Evolutionary conservation across 2,113 vertebrate genomes (phyloP).

Genomic region (Meles meles): DNA sequence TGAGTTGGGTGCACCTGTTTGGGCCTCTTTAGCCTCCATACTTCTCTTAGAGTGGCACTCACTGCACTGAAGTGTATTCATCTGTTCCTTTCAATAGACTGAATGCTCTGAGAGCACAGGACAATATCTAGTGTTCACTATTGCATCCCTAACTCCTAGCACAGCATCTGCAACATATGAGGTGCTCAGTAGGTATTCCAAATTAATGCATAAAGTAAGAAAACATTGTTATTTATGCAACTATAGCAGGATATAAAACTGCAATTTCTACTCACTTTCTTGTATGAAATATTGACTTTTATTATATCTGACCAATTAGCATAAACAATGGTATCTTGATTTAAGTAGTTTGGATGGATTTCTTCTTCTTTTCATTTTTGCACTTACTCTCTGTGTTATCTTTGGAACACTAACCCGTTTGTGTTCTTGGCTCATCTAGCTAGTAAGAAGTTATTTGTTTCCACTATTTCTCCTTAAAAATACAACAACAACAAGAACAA

Average conservation of each 20-base stretch:
- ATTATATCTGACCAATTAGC: neutral
- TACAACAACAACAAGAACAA: neutral
- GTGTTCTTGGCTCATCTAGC: neutral
- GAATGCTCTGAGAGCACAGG: neutral
- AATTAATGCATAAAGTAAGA: neutral
- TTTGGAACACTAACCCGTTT: neutral
- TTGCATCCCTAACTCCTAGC: neutral
- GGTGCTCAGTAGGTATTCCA: neutral
- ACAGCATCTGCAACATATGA: neutral
- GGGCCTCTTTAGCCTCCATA: neutral
- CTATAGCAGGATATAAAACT: neutral
- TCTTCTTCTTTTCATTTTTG: neutral
- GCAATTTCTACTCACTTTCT: neutral
- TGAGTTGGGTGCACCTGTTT: neutral
- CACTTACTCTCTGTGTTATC: neutral
- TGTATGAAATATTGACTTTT: neutral
- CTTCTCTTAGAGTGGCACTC: neutral
- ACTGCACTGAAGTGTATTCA: neutral
- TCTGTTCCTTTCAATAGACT: neutral
- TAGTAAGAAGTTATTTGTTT: neutral
- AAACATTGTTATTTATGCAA: neutral
- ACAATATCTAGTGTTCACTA: neutral
- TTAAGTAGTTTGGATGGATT: neutral
- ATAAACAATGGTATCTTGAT: neutral
- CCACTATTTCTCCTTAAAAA: neutral